Base-by-base conservation (phyloP, 2,113 vertebrate genomes). In the Oryzias celebensis region DNA sequence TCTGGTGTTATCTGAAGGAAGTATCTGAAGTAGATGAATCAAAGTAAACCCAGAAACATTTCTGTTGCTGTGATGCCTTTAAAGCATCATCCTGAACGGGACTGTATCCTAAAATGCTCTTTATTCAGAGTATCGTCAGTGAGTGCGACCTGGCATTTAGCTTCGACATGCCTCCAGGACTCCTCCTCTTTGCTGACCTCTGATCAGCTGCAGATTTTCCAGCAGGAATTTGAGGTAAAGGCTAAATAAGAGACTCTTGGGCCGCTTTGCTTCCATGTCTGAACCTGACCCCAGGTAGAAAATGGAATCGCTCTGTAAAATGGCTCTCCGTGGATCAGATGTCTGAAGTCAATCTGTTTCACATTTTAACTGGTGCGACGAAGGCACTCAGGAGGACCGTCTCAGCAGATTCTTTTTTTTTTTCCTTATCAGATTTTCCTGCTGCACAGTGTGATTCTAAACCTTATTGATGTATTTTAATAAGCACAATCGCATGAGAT, bases 71-170 rank as follows among this genome's bases (percentile, higher is more conserved):
- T 36, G 36, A 36, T 36, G 8, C 36, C 8, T 36, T 36, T 7
- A 7, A 36, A 36, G 26, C 26, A 28, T 28, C 26, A 28, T 5
- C 26, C 26, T 28, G 26, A 28, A 28, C 26, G 26, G 5, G 36
- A 36, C 10, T 36, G 10, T 36, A 10, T 36, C 36, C 36, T 36
- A 3, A 36, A 36, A 36, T 36, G 36, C 36, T 36, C 36, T 36
- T 12, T 36, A 36, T 36, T 36, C 36, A 36, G 36, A 36, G 36
- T 3, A 36, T 36, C 2, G 36, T 36, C 36, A 36, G 7, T 36
- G 8, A 65, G 51, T 46, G 6, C 22, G 23, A 69, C 16, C 57
- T 52, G 58, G 44, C 24, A 24, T 69, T 72, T 65, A 60, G 17
- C 22, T 41, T 16, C 50, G 15, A 46, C 43, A 23, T 28, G 52